Base-by-base conservation (phyloP, 2,113 vertebrate genomes). In the Bagarius yarrelli region DNA sequence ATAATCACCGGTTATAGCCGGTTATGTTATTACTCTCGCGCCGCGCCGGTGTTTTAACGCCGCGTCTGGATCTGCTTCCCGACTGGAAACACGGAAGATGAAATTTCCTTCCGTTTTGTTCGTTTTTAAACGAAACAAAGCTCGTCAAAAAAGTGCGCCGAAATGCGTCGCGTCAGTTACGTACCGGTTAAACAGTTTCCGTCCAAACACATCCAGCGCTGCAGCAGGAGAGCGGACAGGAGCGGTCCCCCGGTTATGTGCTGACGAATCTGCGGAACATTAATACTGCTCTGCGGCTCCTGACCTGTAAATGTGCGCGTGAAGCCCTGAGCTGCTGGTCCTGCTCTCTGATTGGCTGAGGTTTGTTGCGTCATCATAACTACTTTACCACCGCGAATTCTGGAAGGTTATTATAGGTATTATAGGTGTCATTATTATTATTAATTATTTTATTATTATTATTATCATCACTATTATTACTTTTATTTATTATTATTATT, bases 271-370 rank as follows among this genome's bases (percentile, higher is more conserved):
- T 30, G 8, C 25, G 21, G 25, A 32, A 53, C 47, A 12, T 27
- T n/a, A 67, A 6, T 5, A 12, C 64, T 8, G 67, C 15, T 30
- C 69, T 52, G 2, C 16, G 1, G 8, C 70, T 72, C 47, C 8
- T 1, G 13, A 19, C 47, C 25, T 36, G 69, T 21, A 32, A 40
- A 21, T 14, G 25, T 13, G 53, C 53, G 71, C 71, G 27, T 50
- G 67, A 8, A 71, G 44, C 36, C 2, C 21, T n/a, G 25, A 21
- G 67, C 67, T 50, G 50, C 21, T 74, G 3, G 1, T 57, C 32
- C 53, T n/a, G 19, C 72, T 0, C 53, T 16, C 53, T 74, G 72
- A 74, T 74, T 74, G 72, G 72, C 53, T 57, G 53, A 1, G 53
- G 3, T 2, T 25, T 36, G 0, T 55, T 56, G 5, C 72, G 72